These are phyloP conservation scores for Porites lutea DNA, from an alignment of 64 coral and sea anemone genomes.

Conservation along the genomic window DNA sequence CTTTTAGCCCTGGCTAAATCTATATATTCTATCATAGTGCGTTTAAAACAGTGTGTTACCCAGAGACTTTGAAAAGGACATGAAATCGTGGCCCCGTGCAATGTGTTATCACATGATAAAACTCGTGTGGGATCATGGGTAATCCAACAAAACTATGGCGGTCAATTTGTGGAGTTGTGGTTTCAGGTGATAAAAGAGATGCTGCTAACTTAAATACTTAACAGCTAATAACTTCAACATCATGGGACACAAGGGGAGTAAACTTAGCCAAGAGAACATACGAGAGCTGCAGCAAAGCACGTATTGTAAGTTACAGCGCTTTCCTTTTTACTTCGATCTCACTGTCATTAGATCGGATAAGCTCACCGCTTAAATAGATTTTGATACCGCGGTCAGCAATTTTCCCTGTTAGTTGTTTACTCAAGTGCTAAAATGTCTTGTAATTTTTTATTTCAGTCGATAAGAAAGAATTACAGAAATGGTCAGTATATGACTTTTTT, in stretches of 20 bases:
- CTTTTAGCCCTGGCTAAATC: too few species aligned
- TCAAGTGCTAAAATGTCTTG: constrained; percentile 57
- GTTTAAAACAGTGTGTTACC: too few species aligned
- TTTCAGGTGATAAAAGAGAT: constrained; percentile 1
- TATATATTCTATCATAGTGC: too few species aligned
- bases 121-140: not conserved
- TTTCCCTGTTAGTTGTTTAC: constrained; percentile 69
- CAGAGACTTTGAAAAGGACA: too few species aligned
- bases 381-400: not conserved
- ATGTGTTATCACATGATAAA: not conserved
- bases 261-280: constrained; percentile 90
- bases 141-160: not conserved
- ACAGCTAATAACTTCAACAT: not conserved
- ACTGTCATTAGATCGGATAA: constrained; percentile 51
- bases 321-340: not conserved
- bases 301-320: constrained; percentile 88
- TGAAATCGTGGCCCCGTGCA: too few species aligned
- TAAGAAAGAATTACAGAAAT: constrained; percentile 99
- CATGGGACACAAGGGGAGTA: constrained; percentile 97
- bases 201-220: not conserved
- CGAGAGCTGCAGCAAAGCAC: constrained; percentile 94
- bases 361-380: not conserved
- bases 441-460: constrained; percentile 87
- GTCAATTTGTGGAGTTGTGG: constrained; percentile 18
- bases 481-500: constrained; percentile 69